Evolutionary conservation across 37 sponge, comb jelly and placozoan genomes (phyloP), one percentile per base, ranked within the genome.

Genomic region (Oscarella lobularis): DNA sequence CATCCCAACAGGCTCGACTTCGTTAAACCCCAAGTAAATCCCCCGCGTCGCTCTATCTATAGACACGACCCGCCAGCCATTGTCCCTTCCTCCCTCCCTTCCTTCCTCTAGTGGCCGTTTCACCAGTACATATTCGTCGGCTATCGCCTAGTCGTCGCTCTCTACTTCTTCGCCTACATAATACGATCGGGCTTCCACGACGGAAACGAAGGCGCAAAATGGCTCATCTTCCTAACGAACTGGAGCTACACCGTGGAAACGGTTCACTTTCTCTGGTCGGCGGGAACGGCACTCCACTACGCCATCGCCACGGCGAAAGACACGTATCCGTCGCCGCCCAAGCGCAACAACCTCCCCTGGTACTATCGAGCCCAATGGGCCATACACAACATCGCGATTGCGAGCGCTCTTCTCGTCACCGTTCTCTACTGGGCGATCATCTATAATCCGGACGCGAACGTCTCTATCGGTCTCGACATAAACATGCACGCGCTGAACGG

Each of bases 181-280:
- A 48, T 48, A 9, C 60, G 60, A 48, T 27, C 60, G 20, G 60
- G 60, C 60, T 48, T 48, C 60, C 20, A 48, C 60, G 20, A 48
- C 60, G 20, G 60, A 27, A 48, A 48, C 60, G 60, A 48, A 68
- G 48, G 81, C 31, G 29, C 74, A 1, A 66, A 39, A 38, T 83
- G 37, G 73, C 83, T 90, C 67, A 86, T 86, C n/a, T 86, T 37
- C 38, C 75, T 90, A 0, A 86, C 91, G 38, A 84, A 86, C 78
- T 90, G 87, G 91, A 76, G 66, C 4, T 79, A 76, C 39, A 30
- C 85, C 0, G 0, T 37, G 31, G 31, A 34, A 5, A 68, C 31
- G 71, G 35, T 68, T 5, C 6, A 14, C 31, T 68, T 68, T 68
- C 29, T 68, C 29, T 4, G 71, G 31, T 68, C 31, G 29, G 71